A percentile compares a stretch with the other conserved stretches of the same genome.
These are phyloP conservation scores for Alectura lathami DNA, from an alignment of 2,113 vertebrate genomes.

Conservation along the genomic window DNA sequence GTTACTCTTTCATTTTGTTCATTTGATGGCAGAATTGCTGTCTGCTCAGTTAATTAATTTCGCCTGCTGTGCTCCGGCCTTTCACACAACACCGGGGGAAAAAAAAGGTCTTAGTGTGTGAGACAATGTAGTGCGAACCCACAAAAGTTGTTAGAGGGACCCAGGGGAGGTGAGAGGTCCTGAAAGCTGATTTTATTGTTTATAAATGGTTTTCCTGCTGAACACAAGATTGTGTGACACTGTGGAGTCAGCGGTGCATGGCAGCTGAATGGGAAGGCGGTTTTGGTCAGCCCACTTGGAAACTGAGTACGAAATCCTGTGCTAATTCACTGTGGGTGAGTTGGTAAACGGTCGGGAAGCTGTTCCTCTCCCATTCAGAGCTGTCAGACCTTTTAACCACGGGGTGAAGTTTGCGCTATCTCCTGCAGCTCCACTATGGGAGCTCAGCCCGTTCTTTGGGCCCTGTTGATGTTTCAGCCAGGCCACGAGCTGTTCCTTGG, in stretches of 20 bases:
- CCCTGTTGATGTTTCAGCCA: rapidly evolving
- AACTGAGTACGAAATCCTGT: neutral
- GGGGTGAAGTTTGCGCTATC: neutral
- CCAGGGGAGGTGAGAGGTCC: neutral
- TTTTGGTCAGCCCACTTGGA: neutral
- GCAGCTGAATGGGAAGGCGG: neutral
- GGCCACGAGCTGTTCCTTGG: neutral
- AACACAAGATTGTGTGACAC: neutral
- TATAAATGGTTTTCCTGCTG: neutral
- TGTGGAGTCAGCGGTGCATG: neutral
- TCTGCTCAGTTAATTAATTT: slow-evolving; percentile 56
- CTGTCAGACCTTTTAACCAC: neutral
- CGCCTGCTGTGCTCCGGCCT: neutral
- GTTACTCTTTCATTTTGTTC: slow-evolving; percentile 47
- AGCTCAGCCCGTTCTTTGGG: neutral
- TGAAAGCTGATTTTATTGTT: neutral
- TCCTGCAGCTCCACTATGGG: neutral
- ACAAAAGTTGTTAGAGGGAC: slow-evolving; percentile 6
- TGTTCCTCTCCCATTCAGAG: neutral
- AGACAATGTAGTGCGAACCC: neutral
- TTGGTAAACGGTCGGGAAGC: neutral
- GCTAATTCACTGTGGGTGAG: neutral
- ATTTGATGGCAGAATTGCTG: slow-evolving; percentile 47
- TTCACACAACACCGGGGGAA: neutral
- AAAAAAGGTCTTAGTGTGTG: neutral